phyloP scores from a whole-genome alignment of 2,888 invertebrate genomes.

The Cyclophora punctaria region DNA sequence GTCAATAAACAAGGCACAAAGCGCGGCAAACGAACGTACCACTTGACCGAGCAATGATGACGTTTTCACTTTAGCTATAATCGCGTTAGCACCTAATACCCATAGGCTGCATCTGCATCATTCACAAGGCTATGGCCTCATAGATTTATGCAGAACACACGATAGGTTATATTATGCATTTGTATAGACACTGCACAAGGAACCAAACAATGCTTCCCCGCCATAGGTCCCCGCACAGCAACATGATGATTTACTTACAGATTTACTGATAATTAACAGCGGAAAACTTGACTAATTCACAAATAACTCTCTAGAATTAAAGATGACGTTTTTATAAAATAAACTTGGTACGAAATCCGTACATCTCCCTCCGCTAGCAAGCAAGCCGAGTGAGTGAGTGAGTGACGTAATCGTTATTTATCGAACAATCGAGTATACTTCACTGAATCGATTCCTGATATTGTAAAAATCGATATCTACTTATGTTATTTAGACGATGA shows the following conservation, averaged over 20 bases:
- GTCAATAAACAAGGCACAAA: slow-evolving; percentile 54
- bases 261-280: slow-evolving; percentile 19
- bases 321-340: slow-evolving; percentile 65
- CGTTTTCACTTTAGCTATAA: slow-evolving; percentile 58
- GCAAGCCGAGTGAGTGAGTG: slow-evolving; percentile 50
- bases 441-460: no score
- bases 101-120: slow-evolving; percentile 51
- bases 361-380: slow-evolving; percentile 46
- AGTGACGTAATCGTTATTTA: slow-evolving; percentile 42
- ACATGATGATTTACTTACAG: slow-evolving; percentile 52
- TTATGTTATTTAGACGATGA: no score
- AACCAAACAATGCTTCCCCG: slow-evolving; percentile 61
- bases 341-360: slow-evolving; percentile 56
- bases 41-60: slow-evolving; percentile 37
- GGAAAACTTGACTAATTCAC: slow-evolving; percentile 36
- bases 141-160: slow-evolving; percentile 60
- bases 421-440: no score
- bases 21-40: slow-evolving; percentile 52
- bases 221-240: slow-evolving; percentile 28
- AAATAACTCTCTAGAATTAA: slow-evolving; percentile 43
- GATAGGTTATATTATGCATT: slow-evolving; percentile 73
- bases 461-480: no score
- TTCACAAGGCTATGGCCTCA: slow-evolving; percentile 60
- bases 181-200: slow-evolving; percentile 62
- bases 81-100: slow-evolving; percentile 52